These are phyloP conservation scores for Phasianus colchicus DNA, from an alignment of 2,113 vertebrate species.

Conservation along the genomic window DNA sequence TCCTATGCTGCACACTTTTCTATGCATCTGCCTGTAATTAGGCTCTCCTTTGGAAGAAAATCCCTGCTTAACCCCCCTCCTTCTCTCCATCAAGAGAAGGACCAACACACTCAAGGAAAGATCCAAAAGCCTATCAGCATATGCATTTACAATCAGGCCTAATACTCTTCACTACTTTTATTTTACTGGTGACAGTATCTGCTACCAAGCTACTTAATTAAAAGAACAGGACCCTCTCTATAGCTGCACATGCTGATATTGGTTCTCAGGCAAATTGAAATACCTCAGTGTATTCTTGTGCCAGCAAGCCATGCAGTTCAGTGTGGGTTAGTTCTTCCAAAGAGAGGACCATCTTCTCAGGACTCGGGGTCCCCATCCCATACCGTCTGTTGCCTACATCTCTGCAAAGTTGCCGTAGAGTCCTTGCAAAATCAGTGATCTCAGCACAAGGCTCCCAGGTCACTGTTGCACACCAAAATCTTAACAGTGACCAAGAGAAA, in stretches of 20 bases:
- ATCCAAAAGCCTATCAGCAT: neutral
- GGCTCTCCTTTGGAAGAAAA: neutral
- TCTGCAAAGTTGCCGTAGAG: neutral
- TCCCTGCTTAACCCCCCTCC: neutral
- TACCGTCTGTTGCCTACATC: neutral
- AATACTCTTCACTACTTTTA: neutral
- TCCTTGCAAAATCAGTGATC: neutral
- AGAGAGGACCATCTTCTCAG: neutral
- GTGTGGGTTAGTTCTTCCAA: neutral
- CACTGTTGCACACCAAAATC: neutral
- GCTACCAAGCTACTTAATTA: neutral
- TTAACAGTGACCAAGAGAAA: neutral
- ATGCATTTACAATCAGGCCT: neutral
- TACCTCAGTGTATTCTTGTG: neutral
- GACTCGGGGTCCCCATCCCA: neutral
- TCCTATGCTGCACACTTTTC: neutral
- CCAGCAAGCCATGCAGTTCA: neutral
- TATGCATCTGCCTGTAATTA: neutral
- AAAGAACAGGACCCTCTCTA: neutral
- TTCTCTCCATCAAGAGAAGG: neutral
- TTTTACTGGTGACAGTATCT: neutral
- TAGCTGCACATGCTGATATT: neutral
- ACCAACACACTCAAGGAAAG: neutral
- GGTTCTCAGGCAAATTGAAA: neutral
- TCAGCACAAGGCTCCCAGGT: neutral